Percentiles rank a stretch among this genome's conserved stretches.
Evolutionary conservation across 2,113 vertebrate species (phyloP).

Genomic region (Nycticorax nycticorax): DNA sequence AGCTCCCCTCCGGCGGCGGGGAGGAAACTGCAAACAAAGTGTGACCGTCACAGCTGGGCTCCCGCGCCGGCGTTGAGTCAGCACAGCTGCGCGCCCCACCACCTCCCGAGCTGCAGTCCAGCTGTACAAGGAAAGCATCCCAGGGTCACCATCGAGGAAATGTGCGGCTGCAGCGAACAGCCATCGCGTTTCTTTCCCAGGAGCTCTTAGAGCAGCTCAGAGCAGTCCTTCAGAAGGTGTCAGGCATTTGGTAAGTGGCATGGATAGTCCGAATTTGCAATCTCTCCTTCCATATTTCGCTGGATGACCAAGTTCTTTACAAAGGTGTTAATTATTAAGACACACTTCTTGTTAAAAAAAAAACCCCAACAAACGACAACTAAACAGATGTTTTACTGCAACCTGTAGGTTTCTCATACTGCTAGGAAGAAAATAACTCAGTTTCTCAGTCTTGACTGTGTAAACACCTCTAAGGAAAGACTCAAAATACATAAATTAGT

Average conservation of each 20-base stretch:
- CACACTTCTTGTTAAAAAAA: background rate
- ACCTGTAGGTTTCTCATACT: background rate
- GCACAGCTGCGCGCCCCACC: background rate
- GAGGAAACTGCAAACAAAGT: background rate
- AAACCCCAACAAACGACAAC: too few species aligned
- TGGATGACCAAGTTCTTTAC: background rate
- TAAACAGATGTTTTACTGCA: background rate
- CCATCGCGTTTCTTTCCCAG: background rate
- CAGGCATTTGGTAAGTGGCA: background rate
- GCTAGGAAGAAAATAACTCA: background rate
- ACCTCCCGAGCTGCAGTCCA: background rate
- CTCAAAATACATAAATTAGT: background rate
- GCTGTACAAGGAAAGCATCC: fast-evolving
- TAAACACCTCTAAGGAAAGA: background rate
- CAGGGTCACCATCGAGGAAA: background rate
- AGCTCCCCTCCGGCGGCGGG: background rate
- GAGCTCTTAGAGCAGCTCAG: background rate
- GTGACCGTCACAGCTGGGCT: background rate
- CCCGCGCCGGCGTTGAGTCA: fast-evolving
- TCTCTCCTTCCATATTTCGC: background rate
- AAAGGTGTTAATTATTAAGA: background rate
- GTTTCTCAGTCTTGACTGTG: background rate
- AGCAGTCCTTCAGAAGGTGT: background rate
- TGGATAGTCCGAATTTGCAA: fast-evolving
- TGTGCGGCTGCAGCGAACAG: fast-evolving